Evolutionary conservation across 2,888 invertebrate species (phyloP).

Genomic region (Chrysina gloriosa): DNA sequence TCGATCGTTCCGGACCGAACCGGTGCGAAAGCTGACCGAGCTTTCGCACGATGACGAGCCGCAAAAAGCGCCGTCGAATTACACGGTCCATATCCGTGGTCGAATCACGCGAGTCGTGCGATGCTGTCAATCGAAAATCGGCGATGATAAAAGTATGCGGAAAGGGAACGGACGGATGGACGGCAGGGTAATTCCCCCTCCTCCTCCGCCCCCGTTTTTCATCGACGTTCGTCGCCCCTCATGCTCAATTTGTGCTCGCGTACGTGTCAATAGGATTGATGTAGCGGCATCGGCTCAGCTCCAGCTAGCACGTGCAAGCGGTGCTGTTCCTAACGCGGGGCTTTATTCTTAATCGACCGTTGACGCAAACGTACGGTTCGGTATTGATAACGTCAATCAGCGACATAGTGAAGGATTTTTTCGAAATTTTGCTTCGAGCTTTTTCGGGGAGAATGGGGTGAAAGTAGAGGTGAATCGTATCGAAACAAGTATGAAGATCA

Average conservation of each 20-base stretch:
- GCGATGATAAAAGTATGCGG: neutral
- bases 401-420: too few relatives aligned
- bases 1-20: too few relatives aligned
- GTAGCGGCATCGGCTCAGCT: neutral
- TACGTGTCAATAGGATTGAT: neutral
- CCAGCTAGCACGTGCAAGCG: neutral
- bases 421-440: too few relatives aligned
- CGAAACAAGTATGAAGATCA: too few relatives aligned
- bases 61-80: neutral
- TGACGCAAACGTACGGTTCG: too few relatives aligned
- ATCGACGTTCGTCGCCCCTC: too few relatives aligned
- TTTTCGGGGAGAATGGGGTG: too few relatives aligned
- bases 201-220: neutral
- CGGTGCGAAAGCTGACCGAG: neutral
- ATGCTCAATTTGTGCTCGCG: neutral
- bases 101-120: neutral
- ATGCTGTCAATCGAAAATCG: constrained; percentile 2
- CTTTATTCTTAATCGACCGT: too few relatives aligned
- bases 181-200: neutral
- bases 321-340: neutral
- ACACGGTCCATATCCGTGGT: neutral
- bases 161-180: neutral
- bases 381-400: too few relatives aligned
- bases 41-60: neutral
- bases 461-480: too few relatives aligned